These are phyloP conservation scores for Periparus ater DNA, from an alignment of 2,797 vertebrate genomes.

Conservation along the genomic window DNA sequence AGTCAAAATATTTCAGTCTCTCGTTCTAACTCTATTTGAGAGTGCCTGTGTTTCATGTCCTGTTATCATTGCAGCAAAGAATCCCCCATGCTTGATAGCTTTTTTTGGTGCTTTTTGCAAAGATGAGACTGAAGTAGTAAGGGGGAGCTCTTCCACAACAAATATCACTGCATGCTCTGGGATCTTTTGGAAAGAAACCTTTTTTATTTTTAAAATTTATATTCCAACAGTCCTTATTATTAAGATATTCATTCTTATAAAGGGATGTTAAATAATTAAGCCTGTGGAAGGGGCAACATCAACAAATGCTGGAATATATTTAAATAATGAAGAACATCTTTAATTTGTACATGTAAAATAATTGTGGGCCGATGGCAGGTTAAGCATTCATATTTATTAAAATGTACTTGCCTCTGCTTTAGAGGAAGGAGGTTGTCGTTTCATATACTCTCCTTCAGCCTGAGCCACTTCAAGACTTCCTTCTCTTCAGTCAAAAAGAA, in stretches of 20 bases:
- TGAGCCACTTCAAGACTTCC: conserved; percentile 66
- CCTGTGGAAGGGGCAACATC: conserved; percentile 62
- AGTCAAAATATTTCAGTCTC: conserved; percentile 8
- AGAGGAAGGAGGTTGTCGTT: conserved; percentile 46
- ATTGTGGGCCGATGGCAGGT: conserved; percentile 60
- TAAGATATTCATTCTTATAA: conserved; percentile 79
- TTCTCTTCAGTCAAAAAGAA: conserved; percentile 67
- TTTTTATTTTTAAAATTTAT: background rate
- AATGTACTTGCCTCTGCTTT: conserved; percentile 42
- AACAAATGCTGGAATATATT: conserved; percentile 76
- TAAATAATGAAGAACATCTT: conserved; percentile 78
- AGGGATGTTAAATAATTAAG: conserved; percentile 76
- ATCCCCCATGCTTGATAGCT: background rate
- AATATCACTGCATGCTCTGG: conserved; percentile 57
- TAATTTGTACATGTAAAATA: conserved; percentile 70
- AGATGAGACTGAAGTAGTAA: conserved; percentile 74
- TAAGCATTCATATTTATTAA: conserved; percentile 65
- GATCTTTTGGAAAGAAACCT: conserved; percentile 68
- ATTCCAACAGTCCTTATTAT: conserved; percentile 65
- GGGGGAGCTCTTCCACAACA: conserved; percentile 83
- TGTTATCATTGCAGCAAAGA: background rate
- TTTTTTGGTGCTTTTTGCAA: conserved; percentile 52
- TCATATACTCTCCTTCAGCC: conserved; percentile 38
- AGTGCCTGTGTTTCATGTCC: conserved; percentile 1
- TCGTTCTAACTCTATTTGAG: background rate